Evolutionary conservation across 2,113 vertebrate genomes (phyloP), one percentile per base, ranked within the genome.

Genomic region (Trochalopteron elliotii): DNA sequence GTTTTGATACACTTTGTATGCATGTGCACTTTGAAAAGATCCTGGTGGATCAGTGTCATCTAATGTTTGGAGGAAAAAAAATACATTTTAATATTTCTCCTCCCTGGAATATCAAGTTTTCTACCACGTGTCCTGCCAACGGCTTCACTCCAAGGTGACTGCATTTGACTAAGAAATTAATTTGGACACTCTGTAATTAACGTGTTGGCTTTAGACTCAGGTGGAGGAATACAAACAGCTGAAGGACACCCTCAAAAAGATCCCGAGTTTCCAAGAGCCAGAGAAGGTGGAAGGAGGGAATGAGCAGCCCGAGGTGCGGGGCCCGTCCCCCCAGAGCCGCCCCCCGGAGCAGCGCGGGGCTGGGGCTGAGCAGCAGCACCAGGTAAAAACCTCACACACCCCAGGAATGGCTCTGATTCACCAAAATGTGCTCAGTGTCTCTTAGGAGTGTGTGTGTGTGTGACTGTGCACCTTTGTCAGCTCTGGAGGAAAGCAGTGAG

Each of bases 141-240:
- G 10, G 24, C 35, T 59, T 76, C 53, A 39, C 74, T 67, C 33
- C 13, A 12, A 95, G 65, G 67, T 65, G 74, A 24, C 63, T 72
- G 2, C 12, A 0, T 83, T 71, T 77, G 59, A 35, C 68, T 49
- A 31, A 72, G 47, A 35, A 69, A 74, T 76, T 47, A 45, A 24
- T 90, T 69, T 79, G 72, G 80, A 49, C 53, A 22, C 31, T 0
- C 12, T 63, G 0, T 93, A 93, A 97, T 96, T 90, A 77, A 85
- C 42, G 5, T 95, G 77, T 91, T 85, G 78, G 64, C 94, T 97
- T 91, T 89, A 99, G 99, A 98, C 97, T 82, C 99, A 99, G 97
- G 98, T 99, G 81, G 98, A 99, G 80, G 98, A 99, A 92, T 99
- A 98, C 97, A 99, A 98, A 85, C 98, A 99, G 74, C 84, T 99